phyloP scores from a whole-genome alignment of 2,113 vertebrate species.

The Semnornis frantzii region DNA sequence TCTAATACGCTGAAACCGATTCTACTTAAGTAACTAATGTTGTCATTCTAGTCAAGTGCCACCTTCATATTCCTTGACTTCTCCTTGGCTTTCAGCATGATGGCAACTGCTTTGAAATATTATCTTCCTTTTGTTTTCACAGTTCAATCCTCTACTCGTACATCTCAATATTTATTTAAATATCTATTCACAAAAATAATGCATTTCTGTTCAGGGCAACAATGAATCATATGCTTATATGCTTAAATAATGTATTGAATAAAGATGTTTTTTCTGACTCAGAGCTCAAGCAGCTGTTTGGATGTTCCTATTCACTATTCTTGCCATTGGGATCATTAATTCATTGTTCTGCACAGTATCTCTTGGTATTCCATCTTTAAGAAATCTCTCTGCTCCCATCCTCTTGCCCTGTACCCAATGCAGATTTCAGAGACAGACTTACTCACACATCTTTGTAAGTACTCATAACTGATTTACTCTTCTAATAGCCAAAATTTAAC shows the following conservation, averaged over 20 bases:
- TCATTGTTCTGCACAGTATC: not conserved
- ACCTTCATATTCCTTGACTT: not conserved
- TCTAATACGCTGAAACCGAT: not conserved
- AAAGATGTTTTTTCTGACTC: not conserved
- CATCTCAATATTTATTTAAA: not conserved
- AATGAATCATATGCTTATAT: not conserved
- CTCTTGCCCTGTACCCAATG: not conserved
- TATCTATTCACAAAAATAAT: not conserved
- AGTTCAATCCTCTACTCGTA: not conserved
- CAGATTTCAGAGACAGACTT: not conserved
- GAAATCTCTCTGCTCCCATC: not conserved
- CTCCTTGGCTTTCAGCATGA: not conserved
- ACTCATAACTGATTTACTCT: not conserved
- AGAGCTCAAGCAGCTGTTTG: not conserved
- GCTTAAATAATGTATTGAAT: not conserved
- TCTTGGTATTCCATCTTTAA: not conserved
- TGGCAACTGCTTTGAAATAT: not conserved
- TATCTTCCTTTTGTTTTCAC: not conserved
- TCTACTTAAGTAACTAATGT: not conserved
- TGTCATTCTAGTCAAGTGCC: not conserved
- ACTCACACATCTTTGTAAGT: not conserved
- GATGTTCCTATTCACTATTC: not conserved
- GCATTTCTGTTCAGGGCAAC: not conserved
- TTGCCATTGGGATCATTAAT: slow-evolving; percentile 5
- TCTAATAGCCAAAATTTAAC: not conserved